Conservation (phyloP, 1,140 invertebrate species). For the Drosophila takahashii region DNA sequence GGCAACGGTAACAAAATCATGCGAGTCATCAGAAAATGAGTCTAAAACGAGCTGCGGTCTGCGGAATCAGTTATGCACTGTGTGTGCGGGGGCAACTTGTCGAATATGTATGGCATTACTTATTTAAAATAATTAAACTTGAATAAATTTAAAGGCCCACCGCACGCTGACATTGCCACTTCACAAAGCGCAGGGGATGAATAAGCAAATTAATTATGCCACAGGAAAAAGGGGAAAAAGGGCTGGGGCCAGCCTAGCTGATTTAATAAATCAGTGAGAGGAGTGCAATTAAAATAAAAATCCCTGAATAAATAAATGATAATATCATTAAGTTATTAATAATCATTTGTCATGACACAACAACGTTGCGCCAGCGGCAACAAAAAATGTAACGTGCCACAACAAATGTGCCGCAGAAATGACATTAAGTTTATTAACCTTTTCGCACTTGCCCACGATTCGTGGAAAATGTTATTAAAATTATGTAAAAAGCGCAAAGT, state of each 20-base stretch:
- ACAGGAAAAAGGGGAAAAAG: constrained; percentile 1
- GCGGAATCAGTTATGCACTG: constrained; percentile 23
- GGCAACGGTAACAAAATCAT: constrained; percentile 28
- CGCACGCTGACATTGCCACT: constrained; percentile 35
- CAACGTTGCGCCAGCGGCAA: constrained; percentile 6
- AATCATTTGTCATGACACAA: constrained; percentile 67
- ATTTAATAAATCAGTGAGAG: constrained; percentile 51
- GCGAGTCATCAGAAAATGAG: constrained; percentile 31
- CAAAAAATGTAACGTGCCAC: constrained; percentile 27
- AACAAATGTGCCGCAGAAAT: constrained; percentile 53
- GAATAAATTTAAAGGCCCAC: constrained; percentile 35
- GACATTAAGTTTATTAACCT: constrained; percentile 79
- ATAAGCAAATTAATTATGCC: constrained; percentile 61
- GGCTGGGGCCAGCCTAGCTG: constrained; percentile 8
- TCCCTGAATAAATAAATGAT: constrained; percentile 72
- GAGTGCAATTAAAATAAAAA: constrained; percentile 50
- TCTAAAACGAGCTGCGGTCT: constrained; percentile 37
- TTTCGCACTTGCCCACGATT: constrained; percentile 60
- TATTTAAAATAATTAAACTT: constrained; percentile 54
- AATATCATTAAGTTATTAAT: constrained; percentile 81
- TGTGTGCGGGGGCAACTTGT: background rate
- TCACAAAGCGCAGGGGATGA: constrained; percentile 9
- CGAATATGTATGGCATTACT: constrained; percentile 42
- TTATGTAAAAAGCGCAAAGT: constrained; percentile 48
- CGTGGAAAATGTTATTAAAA: constrained; percentile 57